A percentile compares a stretch with the other conserved stretches of the same genome.
These are phyloP conservation scores for Odontomachus brunneus DNA, from an alignment of 1,140 invertebrate genomes.

Conservation along the genomic window DNA sequence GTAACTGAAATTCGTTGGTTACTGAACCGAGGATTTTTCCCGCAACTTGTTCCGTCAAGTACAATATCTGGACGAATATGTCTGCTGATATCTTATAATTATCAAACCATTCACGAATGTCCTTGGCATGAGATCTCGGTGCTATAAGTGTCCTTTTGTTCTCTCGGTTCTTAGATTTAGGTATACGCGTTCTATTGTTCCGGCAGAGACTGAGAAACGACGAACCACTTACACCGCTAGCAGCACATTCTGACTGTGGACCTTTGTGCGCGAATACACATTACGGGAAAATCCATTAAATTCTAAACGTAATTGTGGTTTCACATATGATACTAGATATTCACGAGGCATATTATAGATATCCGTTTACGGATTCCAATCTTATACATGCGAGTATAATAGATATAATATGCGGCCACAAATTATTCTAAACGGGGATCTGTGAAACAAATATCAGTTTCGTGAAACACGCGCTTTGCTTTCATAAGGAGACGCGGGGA, in stretches of 20 bases:
- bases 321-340: conserved; percentile 43
- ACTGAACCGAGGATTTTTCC: background rate
- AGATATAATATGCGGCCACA: background rate
- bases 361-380: conserved; percentile 22
- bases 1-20: background rate
- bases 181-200: conserved; percentile 46
- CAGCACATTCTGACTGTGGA: conserved; percentile 33
- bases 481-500: background rate
- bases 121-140: background rate
- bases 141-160: conserved; percentile 36
- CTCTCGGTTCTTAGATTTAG: conserved; percentile 40
- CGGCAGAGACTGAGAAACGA: conserved; percentile 37
- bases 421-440: conserved; percentile 23
- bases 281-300: conserved; percentile 53
- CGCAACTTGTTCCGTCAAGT: background rate
- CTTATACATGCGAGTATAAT: conserved; percentile 17
- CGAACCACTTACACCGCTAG: conserved; percentile 43
- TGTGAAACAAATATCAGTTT: background rate
- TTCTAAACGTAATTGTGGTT: conserved; percentile 53
- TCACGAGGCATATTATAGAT: conserved; percentile 42
- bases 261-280: conserved; percentile 33
- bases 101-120: conserved; percentile 5
- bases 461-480: background rate
- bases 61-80: conserved; percentile 1
- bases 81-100: conserved; percentile 23